Evolutionary conservation across 2,113 vertebrate genomes (phyloP).

Genomic region (Ascaphus truei): DNA sequence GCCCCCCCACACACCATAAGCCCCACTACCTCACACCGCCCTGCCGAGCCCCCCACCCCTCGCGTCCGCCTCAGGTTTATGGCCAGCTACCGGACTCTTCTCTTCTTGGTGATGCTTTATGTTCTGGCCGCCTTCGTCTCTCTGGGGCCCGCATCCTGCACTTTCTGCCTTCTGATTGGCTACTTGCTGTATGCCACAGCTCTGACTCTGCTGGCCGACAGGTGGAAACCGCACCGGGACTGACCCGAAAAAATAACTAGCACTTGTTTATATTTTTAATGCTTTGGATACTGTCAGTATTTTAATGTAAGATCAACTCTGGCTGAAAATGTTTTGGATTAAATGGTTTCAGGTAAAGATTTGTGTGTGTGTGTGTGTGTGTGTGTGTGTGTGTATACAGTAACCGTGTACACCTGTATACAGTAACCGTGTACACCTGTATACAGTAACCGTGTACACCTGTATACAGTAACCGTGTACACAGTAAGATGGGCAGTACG

Average conservation of each 20-base stretch:
- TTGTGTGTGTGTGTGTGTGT: background rate
- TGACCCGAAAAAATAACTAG: too few relatives aligned
- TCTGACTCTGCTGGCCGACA: constrained; percentile 65
- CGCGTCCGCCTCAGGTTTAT: constrained; percentile 81
- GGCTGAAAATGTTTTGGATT: background rate
- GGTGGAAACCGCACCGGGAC: constrained; percentile 66
- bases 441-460: too few relatives aligned
- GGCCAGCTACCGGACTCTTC: constrained; percentile 82
- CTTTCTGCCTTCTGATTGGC: constrained; percentile 56
- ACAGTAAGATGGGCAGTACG: too few relatives aligned
- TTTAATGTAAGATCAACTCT: background rate
- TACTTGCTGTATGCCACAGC: constrained; percentile 70
- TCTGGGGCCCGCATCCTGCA: constrained; percentile 65
- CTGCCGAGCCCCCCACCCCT: constrained; percentile 41
- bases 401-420: too few relatives aligned
- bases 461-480: too few relatives aligned
- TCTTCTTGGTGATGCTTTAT: constrained; percentile 67
- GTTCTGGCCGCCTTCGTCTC: constrained; percentile 65
- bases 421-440: too few relatives aligned
- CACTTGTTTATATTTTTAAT: background rate
- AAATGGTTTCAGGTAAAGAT: background rate
- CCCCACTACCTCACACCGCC: constrained; percentile 41
- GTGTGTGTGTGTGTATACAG: background rate
- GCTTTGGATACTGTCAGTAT: background rate
- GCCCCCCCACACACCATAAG: constrained; percentile 40